Percentiles rank a stretch among this genome's conserved stretches.
Conservation (phyloP, 2,113 vertebrate species). For the Larimichthys crocea region DNA sequence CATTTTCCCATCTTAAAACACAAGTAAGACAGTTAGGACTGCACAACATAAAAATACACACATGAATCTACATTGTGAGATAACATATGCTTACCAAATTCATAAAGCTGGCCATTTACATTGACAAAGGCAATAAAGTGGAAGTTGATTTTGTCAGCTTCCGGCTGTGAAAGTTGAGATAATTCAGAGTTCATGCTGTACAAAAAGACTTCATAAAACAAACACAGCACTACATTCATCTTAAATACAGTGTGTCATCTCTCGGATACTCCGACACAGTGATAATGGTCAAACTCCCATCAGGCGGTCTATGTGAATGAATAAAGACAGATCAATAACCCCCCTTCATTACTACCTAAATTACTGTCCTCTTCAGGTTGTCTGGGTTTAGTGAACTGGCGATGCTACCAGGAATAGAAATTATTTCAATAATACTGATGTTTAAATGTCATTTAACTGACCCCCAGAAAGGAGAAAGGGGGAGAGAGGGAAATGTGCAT, state of each 20-base stretch:
- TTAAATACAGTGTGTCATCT: not conserved
- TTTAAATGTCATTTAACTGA: not conserved
- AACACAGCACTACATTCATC: not conserved
- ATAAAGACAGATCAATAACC: too few relatives aligned
- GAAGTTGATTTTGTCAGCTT: constrained; percentile 92
- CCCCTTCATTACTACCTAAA: too few relatives aligned
- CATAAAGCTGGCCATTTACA: constrained; percentile 91
- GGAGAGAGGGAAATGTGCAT: not conserved
- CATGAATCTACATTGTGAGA: not conserved
- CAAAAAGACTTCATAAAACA: not conserved
- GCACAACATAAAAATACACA: not conserved
- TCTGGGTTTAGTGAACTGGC: too few relatives aligned
- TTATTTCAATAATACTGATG: not conserved
- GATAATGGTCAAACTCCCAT: too few relatives aligned
- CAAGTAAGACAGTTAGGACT: constrained; percentile 8
- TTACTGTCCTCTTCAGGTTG: too few relatives aligned
- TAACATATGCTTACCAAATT: constrained; percentile 87
- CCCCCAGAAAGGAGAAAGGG: too few relatives aligned
- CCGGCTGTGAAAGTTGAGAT: constrained; percentile 81
- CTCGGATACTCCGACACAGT: too few relatives aligned
- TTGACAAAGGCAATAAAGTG: constrained; percentile 95
- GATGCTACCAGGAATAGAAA: not conserved
- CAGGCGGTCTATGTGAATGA: too few relatives aligned
- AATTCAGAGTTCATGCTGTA: not conserved
- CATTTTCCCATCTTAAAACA: constrained; percentile 90